Evolutionary conservation across 2,113 vertebrate genomes (phyloP), one percentile per base, ranked within the genome.

Genomic region (Podiceps cristatus): DNA sequence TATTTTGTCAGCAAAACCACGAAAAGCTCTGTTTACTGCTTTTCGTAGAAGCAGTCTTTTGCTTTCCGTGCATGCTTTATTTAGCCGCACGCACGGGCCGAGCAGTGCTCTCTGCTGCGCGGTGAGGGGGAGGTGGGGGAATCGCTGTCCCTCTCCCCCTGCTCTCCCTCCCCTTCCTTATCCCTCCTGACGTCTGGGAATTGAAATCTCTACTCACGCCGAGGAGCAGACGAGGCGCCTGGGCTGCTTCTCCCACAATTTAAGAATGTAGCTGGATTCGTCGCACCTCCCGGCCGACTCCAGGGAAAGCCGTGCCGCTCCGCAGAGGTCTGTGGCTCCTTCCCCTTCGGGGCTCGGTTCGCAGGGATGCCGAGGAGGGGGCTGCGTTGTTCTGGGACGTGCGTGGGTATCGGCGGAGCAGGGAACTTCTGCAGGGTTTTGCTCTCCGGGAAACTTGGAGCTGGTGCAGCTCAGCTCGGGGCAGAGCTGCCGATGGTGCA

Each of bases 291-390:
- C 59, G 59, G 45, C 76, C n/a, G 58, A 9, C 63, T 31, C 28
- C 92, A 31, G 79, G 83, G 64, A 44, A 31, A 76, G 28, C 60
- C 19, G 37, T 3, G 4, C 49, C 3, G 35, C 62, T 73, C 55
- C 44, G 2, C 58, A 15, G 69, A 98, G 97, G 97, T 97, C 77
- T 66, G 97, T 96, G 92, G 60, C 40, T 53, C 25, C 0, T 16
- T 53, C 5, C 23, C 33, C 27, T 11, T 2, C 10, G 75, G 79
- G 72, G 33, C 3, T 56, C 1, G 2, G 8, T 8, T 10, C 0
- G 13, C 60, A 5, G 77, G 49, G 76, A 10, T 88, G 87, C 33
- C 5, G 3, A 35, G 44, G 18, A 71, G 25, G 49, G 49, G 73
- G 37, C 24, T 59, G n/a, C 1, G 8, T 8, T 10, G 3, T 1